Evolutionary conservation across 2,113 vertebrate species (phyloP), one percentile per base, ranked within the genome.

Genomic region (Typhlomys cinereus): DNA sequence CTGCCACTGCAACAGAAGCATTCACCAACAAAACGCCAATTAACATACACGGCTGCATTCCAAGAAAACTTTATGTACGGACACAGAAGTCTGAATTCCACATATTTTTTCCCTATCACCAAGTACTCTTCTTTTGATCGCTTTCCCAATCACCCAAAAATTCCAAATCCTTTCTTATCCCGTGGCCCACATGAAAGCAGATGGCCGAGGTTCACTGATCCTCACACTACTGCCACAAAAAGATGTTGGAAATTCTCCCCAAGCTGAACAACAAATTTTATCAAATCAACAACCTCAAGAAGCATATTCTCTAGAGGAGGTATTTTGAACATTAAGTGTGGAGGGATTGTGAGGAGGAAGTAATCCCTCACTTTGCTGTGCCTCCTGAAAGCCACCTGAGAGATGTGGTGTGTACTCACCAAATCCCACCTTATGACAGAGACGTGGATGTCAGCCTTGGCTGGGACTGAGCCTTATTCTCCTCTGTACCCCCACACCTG

Each of bases 41-140:
- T 71, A 94, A 93, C 90, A 62, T 92, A 70, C 70, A 86, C 84
- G 91, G 87, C 95, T 87, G 48, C 34, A 54, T 96, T 96, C 95
- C 91, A 93, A 96, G 93, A 95, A 97, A 96, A 86, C 86, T 95
- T 96, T 96, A 97, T 94, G 96, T 96, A 92, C 89, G 80, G 89
- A 93, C 80, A 61, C 5, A 23, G 57, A 96, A 92, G 89, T 76
- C 44, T 87, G 59, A 87, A 92, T 95, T 94, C 91, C 79, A 64
- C 73, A 48, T 81, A 75, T 92, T 94, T 92, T 86, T 92, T 61
- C 94, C 64, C 74, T 84, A 67, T 91, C 69, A 69, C 61, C 67
- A 88, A 91, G 81, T 83, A 93, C 46, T 86, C 34, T 83, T 83
- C 73, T 84, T 91, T 88, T 88, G 62, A 85, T 52, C 89, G 52